Evolutionary conservation across 2,888 invertebrate genomes (phyloP).

Genomic region (Lumbricus terrestris): DNA sequence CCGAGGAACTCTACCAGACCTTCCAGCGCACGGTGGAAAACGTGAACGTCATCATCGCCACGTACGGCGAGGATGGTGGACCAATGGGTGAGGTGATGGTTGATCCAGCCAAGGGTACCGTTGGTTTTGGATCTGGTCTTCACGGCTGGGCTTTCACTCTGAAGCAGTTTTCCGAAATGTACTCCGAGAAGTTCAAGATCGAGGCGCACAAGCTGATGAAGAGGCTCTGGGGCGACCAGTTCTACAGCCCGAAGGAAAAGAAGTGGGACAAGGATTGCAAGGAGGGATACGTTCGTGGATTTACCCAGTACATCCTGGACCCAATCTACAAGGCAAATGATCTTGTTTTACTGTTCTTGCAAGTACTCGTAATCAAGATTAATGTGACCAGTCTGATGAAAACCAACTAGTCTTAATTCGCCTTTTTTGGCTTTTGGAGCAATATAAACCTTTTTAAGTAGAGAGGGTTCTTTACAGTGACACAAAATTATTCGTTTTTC

Average conservation of each 20-base stretch:
- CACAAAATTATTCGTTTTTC: too few relatives aligned
- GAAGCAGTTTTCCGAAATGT: conserved; percentile 99
- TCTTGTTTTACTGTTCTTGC: background rate
- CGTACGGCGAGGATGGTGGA: conserved; percentile 86
- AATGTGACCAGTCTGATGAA: background rate
- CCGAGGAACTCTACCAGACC: conserved; percentile 96
- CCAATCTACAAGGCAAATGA: conserved; percentile 89
- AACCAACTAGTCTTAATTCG: too few relatives aligned
- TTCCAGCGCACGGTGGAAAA: conserved; percentile 99
- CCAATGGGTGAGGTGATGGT: conserved; percentile 99
- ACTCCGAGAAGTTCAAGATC: conserved; percentile 94
- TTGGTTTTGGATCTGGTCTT: conserved; percentile 98
- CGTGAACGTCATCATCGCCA: conserved; percentile 99
- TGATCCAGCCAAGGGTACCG: conserved; percentile 96
- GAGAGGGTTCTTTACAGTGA: too few relatives aligned
- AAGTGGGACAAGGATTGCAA: conserved; percentile 72
- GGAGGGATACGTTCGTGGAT: conserved; percentile 71
- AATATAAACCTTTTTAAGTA: too few relatives aligned
- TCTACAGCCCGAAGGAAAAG: conserved; percentile 94
- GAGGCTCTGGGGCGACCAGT: conserved; percentile 92
- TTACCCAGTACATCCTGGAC: conserved; percentile 97
- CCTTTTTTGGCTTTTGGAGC: too few relatives aligned
- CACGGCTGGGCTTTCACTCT: conserved; percentile 99
- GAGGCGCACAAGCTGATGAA: conserved; percentile 94
- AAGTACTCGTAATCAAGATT: background rate